A percentile compares a stretch with the other conserved stretches of the same genome.
These are phyloP conservation scores for Enhydra lutris DNA, from an alignment of 2,113 vertebrate genomes.

Conservation along the genomic window DNA sequence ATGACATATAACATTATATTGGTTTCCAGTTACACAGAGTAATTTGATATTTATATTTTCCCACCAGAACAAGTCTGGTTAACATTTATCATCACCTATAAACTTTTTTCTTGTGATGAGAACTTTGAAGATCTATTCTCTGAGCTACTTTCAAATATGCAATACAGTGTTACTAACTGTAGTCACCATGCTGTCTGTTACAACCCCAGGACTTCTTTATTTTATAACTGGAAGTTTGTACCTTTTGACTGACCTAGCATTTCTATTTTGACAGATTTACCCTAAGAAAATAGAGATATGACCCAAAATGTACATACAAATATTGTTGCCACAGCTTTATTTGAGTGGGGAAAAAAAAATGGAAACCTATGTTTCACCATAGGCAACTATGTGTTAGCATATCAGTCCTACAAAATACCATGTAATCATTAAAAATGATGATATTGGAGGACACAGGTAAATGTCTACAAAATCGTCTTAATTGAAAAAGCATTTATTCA, in stretches of 20 bases:
- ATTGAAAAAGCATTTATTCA: background rate
- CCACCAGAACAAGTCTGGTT: background rate
- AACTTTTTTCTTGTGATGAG: background rate
- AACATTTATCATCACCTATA: background rate
- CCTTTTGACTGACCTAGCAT: background rate
- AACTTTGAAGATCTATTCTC: background rate
- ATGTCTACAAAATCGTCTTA: background rate
- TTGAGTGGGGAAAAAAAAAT: background rate
- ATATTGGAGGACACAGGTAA: background rate
- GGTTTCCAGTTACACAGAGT: background rate
- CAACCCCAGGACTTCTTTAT: too few relatives aligned
- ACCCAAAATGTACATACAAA: background rate
- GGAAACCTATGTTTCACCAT: background rate
- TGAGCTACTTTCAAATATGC: background rate
- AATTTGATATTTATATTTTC: background rate
- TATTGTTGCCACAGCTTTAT: background rate
- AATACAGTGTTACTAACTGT: background rate
- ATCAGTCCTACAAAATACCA: background rate
- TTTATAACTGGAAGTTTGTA: background rate
- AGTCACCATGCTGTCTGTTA: background rate
- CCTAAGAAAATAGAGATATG: background rate
- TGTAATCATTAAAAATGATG: background rate
- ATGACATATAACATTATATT: background rate
- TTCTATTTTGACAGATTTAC: background rate
- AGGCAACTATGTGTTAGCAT: background rate